A percentile compares a stretch with the other conserved stretches of the same genome.
Evolutionary conservation across 1,140 invertebrate species (phyloP).

Genomic region (Drosophila tropicalis): DNA sequence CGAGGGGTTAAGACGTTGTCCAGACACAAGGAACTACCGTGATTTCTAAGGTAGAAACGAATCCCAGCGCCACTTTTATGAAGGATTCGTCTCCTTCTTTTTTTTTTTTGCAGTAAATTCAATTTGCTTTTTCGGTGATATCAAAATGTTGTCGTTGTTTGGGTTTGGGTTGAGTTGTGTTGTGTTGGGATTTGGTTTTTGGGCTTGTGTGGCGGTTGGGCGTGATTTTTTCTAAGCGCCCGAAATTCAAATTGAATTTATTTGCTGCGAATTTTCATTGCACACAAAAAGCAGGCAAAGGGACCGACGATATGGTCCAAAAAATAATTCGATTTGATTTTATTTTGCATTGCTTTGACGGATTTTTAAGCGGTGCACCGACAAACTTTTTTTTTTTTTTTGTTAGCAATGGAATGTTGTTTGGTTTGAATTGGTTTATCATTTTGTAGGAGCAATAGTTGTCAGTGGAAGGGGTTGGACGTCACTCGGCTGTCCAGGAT

Average conservation of each 20-base stretch:
- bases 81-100: slow-evolving; percentile 46
- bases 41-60: slow-evolving; percentile 22
- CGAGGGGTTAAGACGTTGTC: slow-evolving; percentile 41
- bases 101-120: slow-evolving; percentile 56
- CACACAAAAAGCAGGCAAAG: slow-evolving; percentile 39
- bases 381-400: not conserved
- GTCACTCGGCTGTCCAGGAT: not conserved
- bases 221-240: slow-evolving; percentile 54
- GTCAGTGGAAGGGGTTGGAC: not conserved
- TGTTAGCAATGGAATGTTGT: slow-evolving; percentile 33
- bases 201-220: slow-evolving; percentile 1
- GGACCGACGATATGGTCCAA: slow-evolving; percentile 27
- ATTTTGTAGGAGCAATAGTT: not conserved
- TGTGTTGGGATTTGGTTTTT: slow-evolving; percentile 25
- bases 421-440: slow-evolving; percentile 48
- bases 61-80: slow-evolving; percentile 1
- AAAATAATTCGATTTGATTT: slow-evolving; percentile 79
- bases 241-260: slow-evolving; percentile 75
- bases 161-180: slow-evolving; percentile 43
- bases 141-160: slow-evolving; percentile 71
- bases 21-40: slow-evolving; percentile 38
- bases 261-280: slow-evolving; percentile 73
- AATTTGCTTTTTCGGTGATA: slow-evolving; percentile 73
- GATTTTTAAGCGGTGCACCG: slow-evolving; percentile 59
- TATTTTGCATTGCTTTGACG: slow-evolving; percentile 78